Evolutionary conservation across 2,888 invertebrate species (phyloP), one percentile per base, ranked within the genome.

Genomic region (Agriopis leucophaearia): DNA sequence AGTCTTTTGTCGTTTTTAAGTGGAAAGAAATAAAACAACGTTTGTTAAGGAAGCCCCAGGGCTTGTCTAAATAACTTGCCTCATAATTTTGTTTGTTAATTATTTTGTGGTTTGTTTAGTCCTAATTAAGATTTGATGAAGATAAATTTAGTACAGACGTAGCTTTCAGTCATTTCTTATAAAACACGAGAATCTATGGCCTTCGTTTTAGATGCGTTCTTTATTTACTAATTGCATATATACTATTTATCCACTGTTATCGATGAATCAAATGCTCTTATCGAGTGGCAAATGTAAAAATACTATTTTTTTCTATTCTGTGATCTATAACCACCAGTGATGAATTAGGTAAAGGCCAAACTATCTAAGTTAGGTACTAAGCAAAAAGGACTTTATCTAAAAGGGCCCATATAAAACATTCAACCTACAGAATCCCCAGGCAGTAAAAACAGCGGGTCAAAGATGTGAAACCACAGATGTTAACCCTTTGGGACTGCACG

Each of bases 401-500:
- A 67, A 63, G 62, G 54, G 15, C 48, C 18, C 48, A 27, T 42
- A 66, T 66, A 67, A 67, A 67, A 67, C 67, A 63, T 63, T 63
- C 58, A 59, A 50, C 54, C 58, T 42, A 36, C 58, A 18, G 54
- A 67, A 62, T 67, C 63, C 58, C 36, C 12, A 4, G 66, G 54
- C 58, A 67, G 67, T 67, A 67, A 67, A 67, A 67, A 63, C 67
- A 63, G 58, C 51, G 58, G 66, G 63, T 63, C 67, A 63, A 67
- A 67, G 67, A 67, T 63, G 67, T 63, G 67, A 67, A 67, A 67
- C 67, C 67, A n/a, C 67, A 67, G 67, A 63, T 67, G 67, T 67
- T 63, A 63, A 67, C 62, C 67, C 54, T 63, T 67, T 48, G 63
- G 62, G 62, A 62, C 63, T 67, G 48, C 63, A 67, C 48, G 44